phyloP scores from a whole-genome alignment of 2,888 invertebrate species.

The Falcaria lacertinaria region DNA sequence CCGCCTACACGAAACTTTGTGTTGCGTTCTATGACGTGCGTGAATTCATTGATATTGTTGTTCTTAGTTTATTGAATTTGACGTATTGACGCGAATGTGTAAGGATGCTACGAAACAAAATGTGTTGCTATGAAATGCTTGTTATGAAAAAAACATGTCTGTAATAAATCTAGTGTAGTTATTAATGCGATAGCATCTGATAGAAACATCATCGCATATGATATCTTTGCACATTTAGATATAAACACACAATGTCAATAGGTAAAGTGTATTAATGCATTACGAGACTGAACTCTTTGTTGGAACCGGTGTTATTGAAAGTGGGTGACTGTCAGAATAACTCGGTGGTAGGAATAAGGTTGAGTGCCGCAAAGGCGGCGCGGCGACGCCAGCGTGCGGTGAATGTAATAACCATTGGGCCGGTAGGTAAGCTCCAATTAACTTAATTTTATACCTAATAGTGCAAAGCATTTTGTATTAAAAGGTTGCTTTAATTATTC shows the following conservation, averaged over 20 bases:
- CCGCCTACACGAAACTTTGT: constrained; percentile 27
- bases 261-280: constrained; percentile 21
- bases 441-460: constrained; percentile 51
- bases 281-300: constrained; percentile 55
- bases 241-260: constrained; percentile 10
- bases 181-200: constrained; percentile 20
- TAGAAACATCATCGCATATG: not conserved
- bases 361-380: constrained; percentile 34
- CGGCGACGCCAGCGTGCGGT: constrained; percentile 21
- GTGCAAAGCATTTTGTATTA: constrained; percentile 13
- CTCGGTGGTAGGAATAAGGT: constrained; percentile 38
- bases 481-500: constrained; percentile 25
- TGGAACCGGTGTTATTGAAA: constrained; percentile 58
- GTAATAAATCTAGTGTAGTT: not conserved
- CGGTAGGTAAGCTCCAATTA: constrained; percentile 64
- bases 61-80: constrained; percentile 25
- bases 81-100: constrained; percentile 5
- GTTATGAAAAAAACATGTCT: not conserved
- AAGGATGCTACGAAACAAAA: not conserved
- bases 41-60: constrained; percentile 63
- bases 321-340: constrained; percentile 60
- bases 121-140: constrained; percentile 3
- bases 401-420: constrained; percentile 63
- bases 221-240: not conserved
- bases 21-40: constrained; percentile 52